These are phyloP conservation scores for Octodon degus DNA, from an alignment of 2,113 vertebrate species.

Conservation along the genomic window DNA sequence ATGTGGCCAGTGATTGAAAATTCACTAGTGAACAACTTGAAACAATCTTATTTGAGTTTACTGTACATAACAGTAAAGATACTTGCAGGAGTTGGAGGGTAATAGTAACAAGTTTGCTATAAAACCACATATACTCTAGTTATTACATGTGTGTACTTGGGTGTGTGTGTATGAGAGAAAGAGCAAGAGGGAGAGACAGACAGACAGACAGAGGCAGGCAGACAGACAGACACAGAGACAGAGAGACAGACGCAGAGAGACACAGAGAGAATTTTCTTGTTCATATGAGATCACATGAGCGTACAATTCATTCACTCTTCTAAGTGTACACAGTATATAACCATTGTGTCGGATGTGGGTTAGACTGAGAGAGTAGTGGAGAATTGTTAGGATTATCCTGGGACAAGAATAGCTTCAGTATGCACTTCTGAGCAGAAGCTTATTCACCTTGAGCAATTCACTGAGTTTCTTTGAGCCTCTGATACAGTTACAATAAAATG, in stretches of 20 bases:
- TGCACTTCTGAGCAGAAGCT: constrained; percentile 49
- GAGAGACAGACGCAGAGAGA: neutral
- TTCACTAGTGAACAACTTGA: neutral
- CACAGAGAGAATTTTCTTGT: neutral
- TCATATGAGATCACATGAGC: neutral
- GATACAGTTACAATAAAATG: constrained; percentile 7
- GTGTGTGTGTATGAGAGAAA: neutral
- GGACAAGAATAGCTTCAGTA: neutral
- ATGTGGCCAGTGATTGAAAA: neutral
- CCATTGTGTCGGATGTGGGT: neutral
- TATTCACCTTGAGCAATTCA: neutral
- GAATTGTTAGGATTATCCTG: neutral
- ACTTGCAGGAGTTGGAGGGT: constrained; percentile 5
- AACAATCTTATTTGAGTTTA: neutral
- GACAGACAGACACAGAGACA: neutral
- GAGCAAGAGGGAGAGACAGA: neutral
- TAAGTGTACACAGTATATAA: neutral
- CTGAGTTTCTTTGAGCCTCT: constrained; percentile 12
- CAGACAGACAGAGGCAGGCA: neutral
- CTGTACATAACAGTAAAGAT: neutral
- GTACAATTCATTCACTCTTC: neutral
- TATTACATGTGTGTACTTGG: neutral
- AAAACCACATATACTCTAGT: neutral
- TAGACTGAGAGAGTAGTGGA: neutral
- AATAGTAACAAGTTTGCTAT: neutral